Conservation (phyloP, 2,888 invertebrate species). For the Hoplodrina ambigua region DNA sequence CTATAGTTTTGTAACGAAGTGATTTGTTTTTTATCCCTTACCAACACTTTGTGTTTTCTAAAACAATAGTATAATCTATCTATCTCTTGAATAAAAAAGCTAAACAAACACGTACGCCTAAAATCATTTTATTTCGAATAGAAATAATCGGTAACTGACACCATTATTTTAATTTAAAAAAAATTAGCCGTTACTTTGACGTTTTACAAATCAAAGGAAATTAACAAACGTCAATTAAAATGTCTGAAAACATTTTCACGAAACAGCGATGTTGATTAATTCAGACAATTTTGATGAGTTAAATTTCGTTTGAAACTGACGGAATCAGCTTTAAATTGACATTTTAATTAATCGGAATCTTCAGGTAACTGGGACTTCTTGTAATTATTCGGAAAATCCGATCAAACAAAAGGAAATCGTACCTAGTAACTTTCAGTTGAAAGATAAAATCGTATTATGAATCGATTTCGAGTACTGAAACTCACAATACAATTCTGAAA, state of each 20-base stretch:
- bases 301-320: background rate
- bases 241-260: background rate
- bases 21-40: no score
- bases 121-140: no score
- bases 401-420: slow-evolving; percentile 6
- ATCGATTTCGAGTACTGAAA: background rate
- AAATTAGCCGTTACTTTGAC: background rate
- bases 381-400: slow-evolving; percentile 1
- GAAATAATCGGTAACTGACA: no score
- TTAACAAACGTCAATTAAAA: background rate
- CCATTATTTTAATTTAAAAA: background rate
- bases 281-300: slow-evolving; percentile 11
- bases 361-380: background rate
- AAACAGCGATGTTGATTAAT: background rate
- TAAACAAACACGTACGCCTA: no score
- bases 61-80: no score
- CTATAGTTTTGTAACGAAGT: no score
- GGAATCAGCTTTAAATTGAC: slow-evolving; percentile 23
- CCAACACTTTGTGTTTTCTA: no score
- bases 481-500: background rate
- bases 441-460: background rate
- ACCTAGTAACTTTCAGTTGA: background rate
- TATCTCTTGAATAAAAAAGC: no score
- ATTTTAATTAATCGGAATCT: slow-evolving; percentile 20
- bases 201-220: background rate